These are phyloP conservation scores for Dryoscopus gambensis DNA, from an alignment of 2,113 vertebrate genomes.

Conservation along the genomic window DNA sequence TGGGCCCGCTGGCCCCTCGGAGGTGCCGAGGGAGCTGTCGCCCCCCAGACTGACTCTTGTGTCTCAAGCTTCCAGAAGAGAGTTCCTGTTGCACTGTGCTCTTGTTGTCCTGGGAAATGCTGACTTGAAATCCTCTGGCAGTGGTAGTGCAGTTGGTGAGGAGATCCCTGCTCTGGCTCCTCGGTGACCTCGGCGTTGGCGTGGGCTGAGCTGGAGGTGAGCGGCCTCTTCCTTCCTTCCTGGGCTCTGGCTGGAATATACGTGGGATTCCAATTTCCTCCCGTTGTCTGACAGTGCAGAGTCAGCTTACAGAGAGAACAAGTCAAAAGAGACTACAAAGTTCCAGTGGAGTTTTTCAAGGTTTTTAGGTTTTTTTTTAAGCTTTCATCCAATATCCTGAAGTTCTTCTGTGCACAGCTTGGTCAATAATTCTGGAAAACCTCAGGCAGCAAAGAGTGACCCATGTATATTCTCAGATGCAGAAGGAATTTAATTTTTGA, in stretches of 20 bases:
- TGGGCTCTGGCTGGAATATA: neutral
- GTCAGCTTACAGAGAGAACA: neutral
- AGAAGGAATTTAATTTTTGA: conserved; percentile 60
- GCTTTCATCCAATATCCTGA: neutral
- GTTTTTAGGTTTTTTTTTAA: neutral
- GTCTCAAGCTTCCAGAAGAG: conserved; percentile 51
- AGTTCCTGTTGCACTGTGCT: conserved; percentile 50
- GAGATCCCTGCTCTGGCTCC: neutral
- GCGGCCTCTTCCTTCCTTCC: neutral
- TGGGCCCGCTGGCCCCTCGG: neutral
- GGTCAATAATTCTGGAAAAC: conserved; percentile 67
- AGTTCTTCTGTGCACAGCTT: conserved; percentile 46
- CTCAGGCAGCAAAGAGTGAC: conserved; percentile 58
- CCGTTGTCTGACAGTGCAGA: neutral
- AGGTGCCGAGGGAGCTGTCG: neutral
- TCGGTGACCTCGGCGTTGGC: neutral
- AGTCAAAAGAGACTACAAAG: neutral
- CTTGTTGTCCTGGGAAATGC: conserved; percentile 29
- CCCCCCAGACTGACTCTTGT: conserved; percentile 25
- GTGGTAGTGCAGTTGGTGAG: neutral
- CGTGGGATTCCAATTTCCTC: neutral
- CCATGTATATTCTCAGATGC: conserved; percentile 30
- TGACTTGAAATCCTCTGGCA: conserved; percentile 13
- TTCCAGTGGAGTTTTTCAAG: neutral
- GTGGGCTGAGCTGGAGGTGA: conserved; percentile 3